Evolutionary conservation across 2,113 vertebrate genomes (phyloP), one percentile per base, ranked within the genome.

Genomic region (Hydrolagus affinis): DNA sequence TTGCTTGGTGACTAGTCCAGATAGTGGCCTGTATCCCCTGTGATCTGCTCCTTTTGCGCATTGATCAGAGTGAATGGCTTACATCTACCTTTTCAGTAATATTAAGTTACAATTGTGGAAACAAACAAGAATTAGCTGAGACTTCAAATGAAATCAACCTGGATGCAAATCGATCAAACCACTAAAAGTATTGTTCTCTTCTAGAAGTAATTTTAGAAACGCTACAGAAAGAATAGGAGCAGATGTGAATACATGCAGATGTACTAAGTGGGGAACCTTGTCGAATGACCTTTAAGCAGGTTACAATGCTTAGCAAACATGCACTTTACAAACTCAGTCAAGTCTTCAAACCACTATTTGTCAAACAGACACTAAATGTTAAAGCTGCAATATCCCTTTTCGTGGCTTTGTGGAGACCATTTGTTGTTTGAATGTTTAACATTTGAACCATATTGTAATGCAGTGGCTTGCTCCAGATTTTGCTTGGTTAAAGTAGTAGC

Each of bases 251-350:
- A 66, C 23, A 23, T 66, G 3, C 60, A 64, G 4, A 30, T 66
- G 21, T 68, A 68, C 62, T 3, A 21, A 66, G 23, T 83, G 8
- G 12, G 66, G 60, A 66, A 83, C 78, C 78, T 83, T 83, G 78
- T 83, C 78, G 66, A 83, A 83, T 83, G 25, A 68, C 78, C 78
- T 83, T 83, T 68, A 83, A 83, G 78, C 78, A 83, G 64, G 60
- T 83, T 83, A 83, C 78, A 83, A 83, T 83, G 78, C 62, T 83
- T 83, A 66, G 60, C 60, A 83, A 83, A 83, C 78, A 17, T 83
- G 78, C 78, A 83, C 25, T 83, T 83, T 83, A 83, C 62, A 21
- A 83, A 83, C 60, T 80, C 62, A 83, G 25, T 68, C 62, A 83
- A 19, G 78, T 66, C 62, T 83, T 60, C 59, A 66, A 66, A 30